Percentiles rank a stretch among this genome's conserved stretches.
Conservation (phyloP, 2,797 vertebrate genomes). For the Sciurus carolinensis region DNA sequence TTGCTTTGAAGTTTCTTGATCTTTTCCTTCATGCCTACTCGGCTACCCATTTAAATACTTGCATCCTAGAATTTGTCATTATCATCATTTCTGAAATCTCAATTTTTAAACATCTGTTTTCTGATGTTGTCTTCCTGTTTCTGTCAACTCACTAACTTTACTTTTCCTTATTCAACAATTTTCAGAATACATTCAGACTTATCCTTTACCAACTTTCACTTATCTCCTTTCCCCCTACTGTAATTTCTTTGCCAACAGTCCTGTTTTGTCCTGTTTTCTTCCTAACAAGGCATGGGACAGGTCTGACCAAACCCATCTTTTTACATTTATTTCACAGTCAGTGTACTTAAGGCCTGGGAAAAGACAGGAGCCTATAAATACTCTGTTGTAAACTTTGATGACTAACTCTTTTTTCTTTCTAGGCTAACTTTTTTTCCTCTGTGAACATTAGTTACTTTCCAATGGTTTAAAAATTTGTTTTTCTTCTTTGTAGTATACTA, state of each 20-base stretch:
- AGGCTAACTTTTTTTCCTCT: background rate
- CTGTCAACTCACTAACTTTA: background rate
- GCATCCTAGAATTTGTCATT: background rate
- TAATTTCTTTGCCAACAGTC: constrained; percentile 15
- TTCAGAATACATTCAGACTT: background rate
- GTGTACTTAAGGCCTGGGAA: background rate
- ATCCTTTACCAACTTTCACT: background rate
- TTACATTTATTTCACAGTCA: background rate
- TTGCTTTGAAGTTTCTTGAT: constrained; percentile 27
- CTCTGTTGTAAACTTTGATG: background rate
- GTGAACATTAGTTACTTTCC: background rate
- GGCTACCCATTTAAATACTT: constrained; percentile 12
- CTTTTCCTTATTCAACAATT: background rate
- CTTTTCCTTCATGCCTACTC: background rate
- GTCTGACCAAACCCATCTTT: background rate
- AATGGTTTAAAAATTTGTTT: constrained; percentile 42
- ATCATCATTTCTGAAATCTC: constrained; percentile 36
- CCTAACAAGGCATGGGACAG: background rate
- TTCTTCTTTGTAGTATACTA: constrained; percentile 50
- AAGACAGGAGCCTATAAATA: constrained; percentile 8
- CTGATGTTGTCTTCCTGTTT: constrained; percentile 42
- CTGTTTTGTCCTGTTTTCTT: constrained; percentile 8
- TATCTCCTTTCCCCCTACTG: background rate
- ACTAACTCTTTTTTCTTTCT: constrained; percentile 38
- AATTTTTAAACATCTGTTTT: background rate